Conservation (phyloP, 2,113 vertebrate species). For the Salvelinus sp. region DNA sequence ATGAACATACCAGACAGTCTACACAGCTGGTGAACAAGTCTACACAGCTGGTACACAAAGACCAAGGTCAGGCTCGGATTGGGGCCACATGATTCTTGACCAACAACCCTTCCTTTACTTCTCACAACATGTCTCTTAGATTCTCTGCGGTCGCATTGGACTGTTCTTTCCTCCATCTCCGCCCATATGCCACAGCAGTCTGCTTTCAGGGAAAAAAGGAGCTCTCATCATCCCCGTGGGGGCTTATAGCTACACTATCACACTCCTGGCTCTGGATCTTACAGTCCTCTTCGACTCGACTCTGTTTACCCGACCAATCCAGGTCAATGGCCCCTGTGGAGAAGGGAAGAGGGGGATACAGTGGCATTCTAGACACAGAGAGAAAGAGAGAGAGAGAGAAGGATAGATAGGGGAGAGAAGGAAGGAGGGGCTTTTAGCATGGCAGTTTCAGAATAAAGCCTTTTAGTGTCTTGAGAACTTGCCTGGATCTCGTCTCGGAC, state of each 20-base stretch:
- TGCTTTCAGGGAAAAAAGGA: not conserved
- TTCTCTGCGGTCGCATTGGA: too few relatives aligned
- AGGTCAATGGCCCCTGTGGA: constrained; percentile 12
- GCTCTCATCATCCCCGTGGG: not conserved
- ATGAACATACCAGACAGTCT: too few relatives aligned
- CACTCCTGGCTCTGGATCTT: not conserved
- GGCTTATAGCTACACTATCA: not conserved
- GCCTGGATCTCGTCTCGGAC: not conserved
- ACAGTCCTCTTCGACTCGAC: not conserved
- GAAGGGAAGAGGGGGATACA: not conserved
- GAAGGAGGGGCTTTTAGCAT: not conserved
- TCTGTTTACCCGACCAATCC: constrained; percentile 13
- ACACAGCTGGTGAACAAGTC: too few relatives aligned
- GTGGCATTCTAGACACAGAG: not conserved
- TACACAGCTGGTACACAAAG: too few relatives aligned
- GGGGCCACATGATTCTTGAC: too few relatives aligned
- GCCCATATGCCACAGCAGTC: too few relatives aligned
- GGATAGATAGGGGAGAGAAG: too few relatives aligned
- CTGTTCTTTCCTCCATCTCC: not conserved
- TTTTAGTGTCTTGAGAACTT: too few relatives aligned
- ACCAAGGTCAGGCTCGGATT: too few relatives aligned
- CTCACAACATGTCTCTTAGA: too few relatives aligned
- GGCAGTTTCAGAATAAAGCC: not conserved
- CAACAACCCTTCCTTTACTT: not conserved
- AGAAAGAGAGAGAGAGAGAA: too few relatives aligned